Conservation (phyloP, 1,140 invertebrate species). For the Drosophila insularis region DNA sequence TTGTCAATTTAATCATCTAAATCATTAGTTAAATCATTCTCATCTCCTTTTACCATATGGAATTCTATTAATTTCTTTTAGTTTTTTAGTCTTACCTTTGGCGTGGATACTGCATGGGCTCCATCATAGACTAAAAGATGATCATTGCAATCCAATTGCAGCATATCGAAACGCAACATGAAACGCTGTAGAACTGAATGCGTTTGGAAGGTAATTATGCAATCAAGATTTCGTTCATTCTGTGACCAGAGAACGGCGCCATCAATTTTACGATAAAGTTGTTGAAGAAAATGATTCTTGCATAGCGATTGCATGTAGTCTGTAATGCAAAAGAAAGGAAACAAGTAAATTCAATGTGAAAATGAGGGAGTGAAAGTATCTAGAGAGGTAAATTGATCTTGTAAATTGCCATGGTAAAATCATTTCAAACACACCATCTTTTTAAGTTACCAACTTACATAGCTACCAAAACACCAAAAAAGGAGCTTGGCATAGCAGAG, state of each 20-base stretch:
- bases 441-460: background rate
- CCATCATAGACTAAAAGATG: slow-evolving; percentile 96
- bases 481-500: background rate
- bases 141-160: slow-evolving; percentile 95
- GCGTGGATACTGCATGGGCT: slow-evolving; percentile 91
- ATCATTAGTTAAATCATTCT: background rate
- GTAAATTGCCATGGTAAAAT: background rate
- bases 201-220: slow-evolving; percentile 95
- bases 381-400: slow-evolving; percentile 38
- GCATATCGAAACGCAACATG: slow-evolving; percentile 93
- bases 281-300: slow-evolving; percentile 93
- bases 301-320: slow-evolving; percentile 93
- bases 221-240: slow-evolving; percentile 94
- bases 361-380: too few species aligned
- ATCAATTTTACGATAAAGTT: slow-evolving; percentile 94
- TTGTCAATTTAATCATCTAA: background rate
- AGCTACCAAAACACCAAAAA: background rate
- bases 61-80: too few species aligned
- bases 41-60: too few species aligned
- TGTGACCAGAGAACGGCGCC: slow-evolving; percentile 93
- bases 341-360: too few species aligned
- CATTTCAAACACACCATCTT: background rate
- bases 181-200: slow-evolving; percentile 96
- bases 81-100: slow-evolving; percentile 87
- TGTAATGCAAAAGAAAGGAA: slow-evolving; percentile 83